phyloP scores from a whole-genome alignment of 1,140 invertebrate species.

The Dendroctonus valens region DNA sequence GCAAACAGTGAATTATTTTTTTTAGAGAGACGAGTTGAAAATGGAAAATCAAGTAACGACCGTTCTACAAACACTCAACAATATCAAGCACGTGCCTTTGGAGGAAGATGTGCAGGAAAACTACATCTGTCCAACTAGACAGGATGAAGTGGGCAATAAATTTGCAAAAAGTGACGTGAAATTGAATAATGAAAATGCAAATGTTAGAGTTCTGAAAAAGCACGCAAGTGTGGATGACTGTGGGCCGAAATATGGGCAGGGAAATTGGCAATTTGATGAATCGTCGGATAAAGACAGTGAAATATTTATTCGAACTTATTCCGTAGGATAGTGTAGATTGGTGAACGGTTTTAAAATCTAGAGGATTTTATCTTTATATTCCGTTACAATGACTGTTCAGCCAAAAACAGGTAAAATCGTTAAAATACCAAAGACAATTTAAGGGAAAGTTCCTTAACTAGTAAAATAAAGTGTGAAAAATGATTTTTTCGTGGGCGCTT shows the following conservation, averaged over 20 bases:
- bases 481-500: no score
- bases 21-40: conserved; percentile 4
- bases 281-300: neutral
- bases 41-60: conserved; percentile 13
- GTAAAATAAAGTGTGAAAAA: no score
- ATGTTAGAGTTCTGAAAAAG: conserved; percentile 2
- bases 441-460: no score
- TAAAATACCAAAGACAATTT: no score
- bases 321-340: conserved; percentile 2
- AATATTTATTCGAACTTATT: conserved; percentile 16
- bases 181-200: neutral
- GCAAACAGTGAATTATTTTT: no score
- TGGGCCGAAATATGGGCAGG: neutral
- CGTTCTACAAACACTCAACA: conserved; percentile 3
- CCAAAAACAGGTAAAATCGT: no score
- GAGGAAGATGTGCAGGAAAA: conserved; percentile 6
- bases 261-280: neutral
- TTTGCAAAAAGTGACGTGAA: neutral
- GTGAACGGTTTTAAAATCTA: no score
- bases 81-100: neutral
- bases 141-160: neutral
- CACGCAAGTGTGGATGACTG: neutral
- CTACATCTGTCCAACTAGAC: neutral
- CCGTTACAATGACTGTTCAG: no score
- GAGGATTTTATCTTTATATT: no score